Percentiles rank a stretch among this genome's conserved stretches.
Evolutionary conservation across 2,888 invertebrate species (phyloP).

Genomic region (Cosmia pyralina): DNA sequence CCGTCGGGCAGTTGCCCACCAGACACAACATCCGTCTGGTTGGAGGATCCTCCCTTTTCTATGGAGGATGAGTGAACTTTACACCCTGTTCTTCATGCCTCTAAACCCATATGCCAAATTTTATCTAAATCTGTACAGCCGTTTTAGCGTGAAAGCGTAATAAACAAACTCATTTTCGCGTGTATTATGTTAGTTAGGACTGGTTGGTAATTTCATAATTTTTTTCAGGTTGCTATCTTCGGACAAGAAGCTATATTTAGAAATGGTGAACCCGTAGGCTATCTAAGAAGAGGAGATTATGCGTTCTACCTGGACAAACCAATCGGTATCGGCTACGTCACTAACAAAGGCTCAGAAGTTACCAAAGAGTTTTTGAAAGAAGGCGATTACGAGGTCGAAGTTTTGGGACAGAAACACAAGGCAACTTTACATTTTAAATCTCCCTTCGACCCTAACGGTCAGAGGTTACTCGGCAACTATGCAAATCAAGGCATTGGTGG

Average conservation of each 20-base stretch:
- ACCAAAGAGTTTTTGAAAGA: slow-evolving; percentile 92
- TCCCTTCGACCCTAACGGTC: slow-evolving; percentile 95
- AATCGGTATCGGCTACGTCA: slow-evolving; percentile 91
- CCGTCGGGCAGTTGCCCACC: too few relatives aligned
- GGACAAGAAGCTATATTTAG: slow-evolving; percentile 96
- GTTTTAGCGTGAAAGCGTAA: too few relatives aligned
- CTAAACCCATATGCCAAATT: too few relatives aligned
- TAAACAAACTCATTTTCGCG: too few relatives aligned
- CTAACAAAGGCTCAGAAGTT: slow-evolving; percentile 90
- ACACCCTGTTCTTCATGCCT: too few relatives aligned
- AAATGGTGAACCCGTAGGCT: slow-evolving; percentile 94
- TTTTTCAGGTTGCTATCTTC: slow-evolving; percentile 92
- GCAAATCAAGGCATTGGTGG: slow-evolving; percentile 84
- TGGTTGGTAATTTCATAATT: not conserved
- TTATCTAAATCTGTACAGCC: too few relatives aligned
- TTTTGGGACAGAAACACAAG: slow-evolving; percentile 93
- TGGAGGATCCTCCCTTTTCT: too few relatives aligned
- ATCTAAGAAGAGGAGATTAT: slow-evolving; percentile 95
- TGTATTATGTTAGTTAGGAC: too few relatives aligned
- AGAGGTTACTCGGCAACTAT: slow-evolving; percentile 93
- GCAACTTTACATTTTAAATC: slow-evolving; percentile 93
- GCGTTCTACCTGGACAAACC: slow-evolving; percentile 90
- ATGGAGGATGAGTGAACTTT: too few relatives aligned
- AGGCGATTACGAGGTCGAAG: slow-evolving; percentile 95
- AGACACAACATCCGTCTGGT: too few relatives aligned